Conservation (phyloP, 2,113 vertebrate species). For the Dromaius novaehollandiae region DNA sequence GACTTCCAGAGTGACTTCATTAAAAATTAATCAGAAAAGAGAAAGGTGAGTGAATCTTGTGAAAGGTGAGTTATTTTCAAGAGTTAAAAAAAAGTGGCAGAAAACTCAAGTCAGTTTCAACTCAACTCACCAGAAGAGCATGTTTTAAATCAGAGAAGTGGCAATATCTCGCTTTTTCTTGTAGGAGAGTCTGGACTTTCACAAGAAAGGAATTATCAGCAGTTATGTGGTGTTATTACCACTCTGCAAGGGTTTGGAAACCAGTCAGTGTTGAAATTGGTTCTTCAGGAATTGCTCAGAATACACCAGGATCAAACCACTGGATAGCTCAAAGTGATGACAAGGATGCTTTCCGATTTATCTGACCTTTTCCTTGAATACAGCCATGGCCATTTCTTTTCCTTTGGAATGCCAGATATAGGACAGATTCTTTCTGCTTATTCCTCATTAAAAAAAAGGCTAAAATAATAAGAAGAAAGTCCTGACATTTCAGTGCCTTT, state of each 20-base stretch:
- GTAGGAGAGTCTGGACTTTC: accelerated
- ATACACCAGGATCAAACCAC: too few relatives aligned
- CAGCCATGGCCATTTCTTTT: not conserved
- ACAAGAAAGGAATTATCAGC: not conserved
- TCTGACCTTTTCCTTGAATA: not conserved
- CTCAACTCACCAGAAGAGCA: not conserved
- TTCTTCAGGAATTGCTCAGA: not conserved
- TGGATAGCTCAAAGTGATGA: not conserved
- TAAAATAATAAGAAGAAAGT: not conserved
- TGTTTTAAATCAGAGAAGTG: not conserved
- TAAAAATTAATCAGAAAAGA: not conserved
- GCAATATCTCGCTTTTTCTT: not conserved
- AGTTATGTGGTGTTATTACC: not conserved
- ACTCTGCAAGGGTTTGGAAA: not conserved
- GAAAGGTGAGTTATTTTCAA: not conserved
- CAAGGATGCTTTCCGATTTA: not conserved
- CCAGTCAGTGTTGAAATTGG: not conserved
- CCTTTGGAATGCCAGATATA: not conserved
- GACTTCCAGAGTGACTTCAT: not conserved
- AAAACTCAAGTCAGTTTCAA: not conserved
- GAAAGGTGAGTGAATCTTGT: not conserved
- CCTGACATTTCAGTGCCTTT: not conserved
- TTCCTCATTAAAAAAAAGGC: not conserved
- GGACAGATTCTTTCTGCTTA: not conserved
- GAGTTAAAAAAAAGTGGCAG: not conserved